These are phyloP conservation scores for Listronotus bonariensis DNA, from an alignment of 1,140 invertebrate species.

Conservation along the genomic window DNA sequence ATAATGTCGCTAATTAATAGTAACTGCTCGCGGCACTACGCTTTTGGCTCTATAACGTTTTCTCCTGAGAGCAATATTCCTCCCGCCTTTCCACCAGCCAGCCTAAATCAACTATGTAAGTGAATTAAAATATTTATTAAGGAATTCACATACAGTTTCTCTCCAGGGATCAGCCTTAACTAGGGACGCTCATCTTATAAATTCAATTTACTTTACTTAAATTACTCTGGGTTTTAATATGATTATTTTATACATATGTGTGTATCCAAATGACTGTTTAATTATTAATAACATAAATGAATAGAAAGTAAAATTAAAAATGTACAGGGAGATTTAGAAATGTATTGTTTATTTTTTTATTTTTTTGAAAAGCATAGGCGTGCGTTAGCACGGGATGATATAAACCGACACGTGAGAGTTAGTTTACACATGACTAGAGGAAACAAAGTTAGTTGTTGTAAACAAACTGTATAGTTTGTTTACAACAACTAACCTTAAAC, in stretches of 20 bases:
- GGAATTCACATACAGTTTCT: slow-evolving; percentile 53
- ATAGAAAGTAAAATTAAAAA: neutral
- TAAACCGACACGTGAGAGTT: too few species aligned
- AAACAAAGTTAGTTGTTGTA: too few species aligned
- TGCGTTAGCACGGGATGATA: too few species aligned
- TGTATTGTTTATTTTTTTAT: too few species aligned
- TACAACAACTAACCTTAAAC: too few species aligned
- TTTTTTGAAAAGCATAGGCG: too few species aligned
- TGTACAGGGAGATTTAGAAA: too few species aligned
- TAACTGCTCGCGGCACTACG: slow-evolving; percentile 47
- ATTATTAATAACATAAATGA: neutral
- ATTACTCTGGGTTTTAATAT: slow-evolving; percentile 14
- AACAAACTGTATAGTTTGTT: too few species aligned
- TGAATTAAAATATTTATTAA: slow-evolving; percentile 58
- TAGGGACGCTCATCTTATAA: slow-evolving; percentile 48
- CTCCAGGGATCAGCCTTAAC: slow-evolving; percentile 29
- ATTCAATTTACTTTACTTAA: slow-evolving; percentile 40
- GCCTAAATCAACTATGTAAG: slow-evolving; percentile 56
- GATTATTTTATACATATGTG: neutral
- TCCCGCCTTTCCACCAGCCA: slow-evolving; percentile 41
- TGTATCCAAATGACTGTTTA: neutral
- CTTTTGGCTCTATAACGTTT: slow-evolving; percentile 51
- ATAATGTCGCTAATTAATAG: slow-evolving; percentile 54
- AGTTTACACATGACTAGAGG: too few species aligned
- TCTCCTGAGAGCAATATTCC: slow-evolving; percentile 49